Conservation (phyloP, 2,888 invertebrate genomes). For the Nemotelus pantherinus region DNA sequence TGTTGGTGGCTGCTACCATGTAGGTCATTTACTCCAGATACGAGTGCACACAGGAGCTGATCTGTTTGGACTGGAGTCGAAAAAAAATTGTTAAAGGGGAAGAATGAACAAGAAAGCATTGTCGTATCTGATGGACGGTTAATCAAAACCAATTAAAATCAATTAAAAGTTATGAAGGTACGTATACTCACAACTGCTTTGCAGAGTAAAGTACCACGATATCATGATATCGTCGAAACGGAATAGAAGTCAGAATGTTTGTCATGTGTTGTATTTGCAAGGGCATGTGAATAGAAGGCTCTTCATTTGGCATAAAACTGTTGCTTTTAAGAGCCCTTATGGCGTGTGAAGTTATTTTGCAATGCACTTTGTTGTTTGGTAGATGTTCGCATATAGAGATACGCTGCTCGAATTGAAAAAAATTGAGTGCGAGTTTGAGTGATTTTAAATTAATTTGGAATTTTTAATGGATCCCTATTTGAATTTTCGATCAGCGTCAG, state of each 20-base stretch:
- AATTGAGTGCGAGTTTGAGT: no score
- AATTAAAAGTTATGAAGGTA: slow-evolving; percentile 48
- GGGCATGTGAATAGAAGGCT: neutral
- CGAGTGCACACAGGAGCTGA: neutral
- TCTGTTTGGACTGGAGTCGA: neutral
- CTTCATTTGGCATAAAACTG: slow-evolving; percentile 10
- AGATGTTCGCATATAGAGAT: neutral
- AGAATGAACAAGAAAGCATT: slow-evolving; percentile 36
- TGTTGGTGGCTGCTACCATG: neutral
- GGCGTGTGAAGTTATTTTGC: neutral
- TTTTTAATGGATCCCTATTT: no score
- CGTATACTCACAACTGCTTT: slow-evolving; percentile 22
- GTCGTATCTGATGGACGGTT: slow-evolving; percentile 32
- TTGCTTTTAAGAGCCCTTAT: slow-evolving; percentile 17
- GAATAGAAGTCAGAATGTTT: neutral
- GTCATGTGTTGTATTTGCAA: slow-evolving; percentile 20
- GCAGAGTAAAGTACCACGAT: slow-evolving; percentile 11
- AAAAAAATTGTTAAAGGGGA: slow-evolving; percentile 31
- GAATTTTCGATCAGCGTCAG: no score
- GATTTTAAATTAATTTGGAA: no score
- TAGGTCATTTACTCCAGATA: slow-evolving; percentile 14
- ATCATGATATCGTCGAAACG: neutral
- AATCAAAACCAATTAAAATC: slow-evolving; percentile 47
- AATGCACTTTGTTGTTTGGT: neutral
- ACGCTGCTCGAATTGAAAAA: neutral